phyloP scores from a whole-genome alignment of 2,888 invertebrate genomes.

The Sphecodes monilicornis region DNA sequence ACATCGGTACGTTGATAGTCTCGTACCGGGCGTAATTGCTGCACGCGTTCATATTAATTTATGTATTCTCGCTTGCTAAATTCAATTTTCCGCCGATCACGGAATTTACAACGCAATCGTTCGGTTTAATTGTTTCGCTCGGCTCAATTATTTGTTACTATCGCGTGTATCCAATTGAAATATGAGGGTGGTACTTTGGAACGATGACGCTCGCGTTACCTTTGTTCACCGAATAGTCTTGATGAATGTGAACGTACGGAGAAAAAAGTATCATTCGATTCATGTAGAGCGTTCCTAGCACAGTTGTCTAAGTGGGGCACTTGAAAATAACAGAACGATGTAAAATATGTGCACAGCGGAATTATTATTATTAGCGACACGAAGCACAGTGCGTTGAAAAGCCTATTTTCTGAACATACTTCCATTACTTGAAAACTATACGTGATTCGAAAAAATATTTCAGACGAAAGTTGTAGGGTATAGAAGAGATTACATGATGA shows the following conservation, averaged over 20 bases:
- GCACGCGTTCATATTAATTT: conserved; percentile 26
- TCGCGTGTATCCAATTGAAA: not conserved
- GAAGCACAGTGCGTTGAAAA: too few relatives aligned
- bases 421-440: too few relatives aligned
- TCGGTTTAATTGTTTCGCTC: conserved; percentile 3
- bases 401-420: too few relatives aligned
- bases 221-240: not conserved
- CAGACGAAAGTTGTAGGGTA: too few relatives aligned
- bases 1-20: not conserved
- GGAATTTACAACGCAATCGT: not conserved
- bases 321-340: too few relatives aligned
- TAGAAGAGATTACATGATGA: too few relatives aligned
- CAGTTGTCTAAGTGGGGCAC: too few relatives aligned
- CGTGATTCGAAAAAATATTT: too few relatives aligned
- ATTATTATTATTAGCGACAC: too few relatives aligned
- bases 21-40: conserved; percentile 14
- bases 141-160: not conserved
- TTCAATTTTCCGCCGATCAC: conserved; percentile 25
- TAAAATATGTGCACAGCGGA: too few relatives aligned
- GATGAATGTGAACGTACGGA: not conserved
- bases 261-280: not conserved
- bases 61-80: conserved; percentile 8
- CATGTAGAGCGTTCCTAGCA: too few relatives aligned
- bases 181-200: not conserved
- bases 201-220: not conserved